phyloP scores from a whole-genome alignment of 2,888 invertebrate genomes.

The Chymomyza fuscimana region DNA sequence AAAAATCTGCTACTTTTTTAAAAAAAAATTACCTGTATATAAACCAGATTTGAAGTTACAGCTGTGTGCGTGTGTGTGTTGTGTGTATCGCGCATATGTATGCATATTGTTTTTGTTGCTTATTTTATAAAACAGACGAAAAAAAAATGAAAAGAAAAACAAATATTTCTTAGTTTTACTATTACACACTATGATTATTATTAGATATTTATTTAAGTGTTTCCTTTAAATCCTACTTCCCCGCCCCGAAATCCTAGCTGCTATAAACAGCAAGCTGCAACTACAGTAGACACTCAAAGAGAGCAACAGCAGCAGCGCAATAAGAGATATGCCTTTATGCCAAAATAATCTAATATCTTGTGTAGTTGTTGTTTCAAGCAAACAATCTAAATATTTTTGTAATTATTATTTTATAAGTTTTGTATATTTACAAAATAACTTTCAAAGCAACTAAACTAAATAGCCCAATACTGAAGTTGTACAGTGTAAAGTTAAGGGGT shows the following conservation, averaged over 20 bases:
- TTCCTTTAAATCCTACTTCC: conserved; percentile 40
- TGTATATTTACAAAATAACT: conserved; percentile 41
- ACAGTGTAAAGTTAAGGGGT: conserved; percentile 2
- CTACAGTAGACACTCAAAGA: conserved; percentile 26
- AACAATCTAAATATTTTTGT: conserved; percentile 55
- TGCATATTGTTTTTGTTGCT: conserved; percentile 74
- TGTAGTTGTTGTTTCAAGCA: neutral
- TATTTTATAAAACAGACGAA: conserved; percentile 63
- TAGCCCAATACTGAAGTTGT: conserved; percentile 5
- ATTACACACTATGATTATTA: conserved; percentile 38
- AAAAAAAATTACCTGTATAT: neutral
- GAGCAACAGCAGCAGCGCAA: conserved; percentile 6
- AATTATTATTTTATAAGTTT: conserved; percentile 65
- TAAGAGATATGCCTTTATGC: neutral
- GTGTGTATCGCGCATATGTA: conserved; percentile 15
- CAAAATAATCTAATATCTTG: neutral
- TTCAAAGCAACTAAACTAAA: conserved; percentile 3
- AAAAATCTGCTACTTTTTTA: neutral
- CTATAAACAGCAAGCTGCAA: conserved; percentile 22
- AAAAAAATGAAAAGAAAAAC: conserved; percentile 33
- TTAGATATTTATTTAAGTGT: conserved; percentile 65
- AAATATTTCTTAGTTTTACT: conserved; percentile 64
- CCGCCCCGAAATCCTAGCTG: neutral
- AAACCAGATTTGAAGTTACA: neutral
- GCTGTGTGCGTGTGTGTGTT: conserved; percentile 22